These are phyloP conservation scores for Leucopsar rothschildi DNA, from an alignment of 2,113 vertebrate species.

Conservation along the genomic window DNA sequence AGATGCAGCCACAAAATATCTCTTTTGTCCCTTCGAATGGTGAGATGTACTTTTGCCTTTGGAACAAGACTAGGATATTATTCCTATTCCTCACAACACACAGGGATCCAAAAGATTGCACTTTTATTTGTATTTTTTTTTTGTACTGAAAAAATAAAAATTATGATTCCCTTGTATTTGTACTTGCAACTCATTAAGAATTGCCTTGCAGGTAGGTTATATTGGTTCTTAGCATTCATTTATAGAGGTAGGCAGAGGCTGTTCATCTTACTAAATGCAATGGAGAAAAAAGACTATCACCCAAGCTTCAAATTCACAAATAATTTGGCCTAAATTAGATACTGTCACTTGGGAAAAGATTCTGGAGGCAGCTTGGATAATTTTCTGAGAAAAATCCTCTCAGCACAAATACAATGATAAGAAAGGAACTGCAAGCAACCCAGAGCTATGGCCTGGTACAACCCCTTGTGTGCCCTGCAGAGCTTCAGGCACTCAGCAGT, in stretches of 20 bases:
- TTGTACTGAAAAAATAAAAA: background rate
- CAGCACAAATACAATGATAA: accelerated
- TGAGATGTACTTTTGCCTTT: background rate
- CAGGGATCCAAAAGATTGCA: background rate
- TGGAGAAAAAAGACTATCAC: background rate
- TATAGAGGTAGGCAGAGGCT: background rate
- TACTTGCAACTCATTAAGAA: background rate
- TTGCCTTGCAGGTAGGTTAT: background rate
- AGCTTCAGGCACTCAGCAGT: background rate
- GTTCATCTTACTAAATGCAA: background rate
- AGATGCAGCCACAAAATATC: background rate
- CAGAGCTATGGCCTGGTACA: background rate
- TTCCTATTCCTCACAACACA: background rate
- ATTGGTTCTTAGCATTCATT: background rate
- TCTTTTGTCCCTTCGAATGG: background rate
- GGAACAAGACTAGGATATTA: background rate
- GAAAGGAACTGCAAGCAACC: background rate
- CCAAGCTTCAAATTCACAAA: background rate
- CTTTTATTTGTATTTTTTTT: background rate
- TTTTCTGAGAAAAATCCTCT: background rate
- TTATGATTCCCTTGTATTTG: background rate
- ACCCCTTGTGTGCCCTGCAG: accelerated
- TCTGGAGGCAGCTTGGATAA: background rate
- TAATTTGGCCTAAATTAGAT: background rate
- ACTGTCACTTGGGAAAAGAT: background rate